These are phyloP conservation scores for Nasua narica DNA, from an alignment of 2,797 vertebrate genomes.

Conservation along the genomic window DNA sequence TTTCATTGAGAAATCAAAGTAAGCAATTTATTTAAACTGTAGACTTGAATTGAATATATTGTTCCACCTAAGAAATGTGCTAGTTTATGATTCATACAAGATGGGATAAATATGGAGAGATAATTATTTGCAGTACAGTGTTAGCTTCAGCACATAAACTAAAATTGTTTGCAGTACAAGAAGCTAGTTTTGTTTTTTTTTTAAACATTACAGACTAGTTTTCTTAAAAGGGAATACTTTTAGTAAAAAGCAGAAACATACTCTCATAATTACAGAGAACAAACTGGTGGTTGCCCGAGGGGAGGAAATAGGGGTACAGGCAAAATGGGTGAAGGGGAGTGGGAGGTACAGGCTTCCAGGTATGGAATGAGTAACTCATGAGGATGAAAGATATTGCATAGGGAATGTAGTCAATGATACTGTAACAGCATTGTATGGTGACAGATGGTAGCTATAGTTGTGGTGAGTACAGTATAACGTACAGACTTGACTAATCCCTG, in stretches of 20 bases:
- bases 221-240: constrained; percentile 22
- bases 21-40: background rate
- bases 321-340: background rate
- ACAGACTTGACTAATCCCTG: background rate
- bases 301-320: background rate
- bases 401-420: background rate
- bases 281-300: background rate
- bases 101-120: background rate
- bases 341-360: background rate
- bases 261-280: background rate
- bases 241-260: background rate
- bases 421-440: background rate
- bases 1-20: background rate
- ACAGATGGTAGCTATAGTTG: background rate
- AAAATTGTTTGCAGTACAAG: background rate
- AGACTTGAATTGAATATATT: background rate
- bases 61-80: background rate
- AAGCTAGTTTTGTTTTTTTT: background rate
- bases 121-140: background rate
- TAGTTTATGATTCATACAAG: background rate
- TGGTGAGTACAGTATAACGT: background rate
- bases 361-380: background rate
- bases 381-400: background rate
- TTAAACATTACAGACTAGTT: background rate
- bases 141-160: too few relatives aligned